These are phyloP conservation scores for Eleutherodactylus coqui DNA, from an alignment of 2,797 vertebrate genomes.

Conservation along the genomic window DNA sequence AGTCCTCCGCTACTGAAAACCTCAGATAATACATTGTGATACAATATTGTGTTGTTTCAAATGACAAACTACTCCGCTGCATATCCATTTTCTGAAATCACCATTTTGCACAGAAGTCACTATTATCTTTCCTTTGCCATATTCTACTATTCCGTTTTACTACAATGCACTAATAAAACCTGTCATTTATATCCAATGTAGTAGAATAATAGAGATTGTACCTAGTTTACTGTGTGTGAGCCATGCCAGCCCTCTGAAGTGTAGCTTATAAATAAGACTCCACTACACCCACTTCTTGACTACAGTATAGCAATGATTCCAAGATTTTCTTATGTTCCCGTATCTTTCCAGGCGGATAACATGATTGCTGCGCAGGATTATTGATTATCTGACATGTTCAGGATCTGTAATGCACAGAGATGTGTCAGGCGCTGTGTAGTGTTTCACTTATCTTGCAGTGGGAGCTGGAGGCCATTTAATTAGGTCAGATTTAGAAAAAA, in stretches of 20 bases:
- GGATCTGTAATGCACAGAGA: constrained; percentile 19
- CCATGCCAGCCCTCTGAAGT: background rate
- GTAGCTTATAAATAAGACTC: background rate
- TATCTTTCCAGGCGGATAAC: constrained; percentile 11
- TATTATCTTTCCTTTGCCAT: too few species aligned
- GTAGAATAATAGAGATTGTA: too few species aligned
- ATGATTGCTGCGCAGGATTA: constrained; percentile 24
- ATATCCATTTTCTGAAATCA: background rate
- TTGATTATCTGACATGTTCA: constrained; percentile 34
- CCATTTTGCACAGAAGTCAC: too few species aligned
- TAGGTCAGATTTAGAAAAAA: background rate
- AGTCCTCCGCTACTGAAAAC: background rate
- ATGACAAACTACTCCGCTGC: background rate
- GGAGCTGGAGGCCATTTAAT: constrained; percentile 5
- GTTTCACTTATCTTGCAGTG: background rate
- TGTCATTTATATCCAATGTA: too few species aligned
- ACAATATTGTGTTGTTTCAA: background rate
- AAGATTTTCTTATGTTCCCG: background rate
- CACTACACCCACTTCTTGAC: background rate
- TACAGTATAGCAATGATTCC: background rate
- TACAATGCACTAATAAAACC: too few species aligned
- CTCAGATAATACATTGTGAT: background rate
- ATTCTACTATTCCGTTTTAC: too few species aligned
- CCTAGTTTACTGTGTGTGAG: too few species aligned
- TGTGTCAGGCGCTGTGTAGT: background rate